These are phyloP conservation scores for Megalurothrips usitatus DNA, from an alignment of 2,888 invertebrate species.

Conservation along the genomic window DNA sequence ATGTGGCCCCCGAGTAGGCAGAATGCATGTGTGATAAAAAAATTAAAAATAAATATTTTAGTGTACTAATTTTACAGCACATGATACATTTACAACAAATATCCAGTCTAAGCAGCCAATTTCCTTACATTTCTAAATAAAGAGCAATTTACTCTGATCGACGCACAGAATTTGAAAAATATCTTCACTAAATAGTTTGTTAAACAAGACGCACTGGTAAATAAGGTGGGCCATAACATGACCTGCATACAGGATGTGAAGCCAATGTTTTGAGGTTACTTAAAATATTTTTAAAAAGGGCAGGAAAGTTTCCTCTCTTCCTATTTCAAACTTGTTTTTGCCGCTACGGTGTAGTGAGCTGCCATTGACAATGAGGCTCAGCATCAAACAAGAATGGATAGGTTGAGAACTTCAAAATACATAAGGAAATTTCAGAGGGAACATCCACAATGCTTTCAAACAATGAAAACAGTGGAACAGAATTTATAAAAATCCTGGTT, in stretches of 20 bases:
- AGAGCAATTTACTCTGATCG: slow-evolving; percentile 12
- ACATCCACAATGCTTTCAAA: background rate
- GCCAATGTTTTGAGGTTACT: background rate
- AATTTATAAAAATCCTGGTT: too few relatives aligned
- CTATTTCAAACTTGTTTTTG: background rate
- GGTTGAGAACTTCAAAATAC: background rate
- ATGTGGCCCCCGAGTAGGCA: slow-evolving; percentile 22
- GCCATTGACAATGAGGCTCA: background rate
- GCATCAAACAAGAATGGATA: background rate
- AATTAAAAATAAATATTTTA: slow-evolving; percentile 27
- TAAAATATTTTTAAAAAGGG: background rate
- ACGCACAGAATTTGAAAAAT: slow-evolving; percentile 18
- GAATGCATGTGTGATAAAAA: slow-evolving; percentile 25
- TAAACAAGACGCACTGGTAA: slow-evolving; percentile 13
- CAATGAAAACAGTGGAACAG: background rate
- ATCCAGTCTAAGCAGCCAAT: slow-evolving; percentile 26
- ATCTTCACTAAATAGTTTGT: background rate
- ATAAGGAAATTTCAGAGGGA: background rate
- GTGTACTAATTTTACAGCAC: slow-evolving; percentile 25
- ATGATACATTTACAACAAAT: slow-evolving; percentile 25
- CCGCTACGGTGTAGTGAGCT: background rate
- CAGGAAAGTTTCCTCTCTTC: background rate
- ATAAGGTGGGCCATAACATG: background rate
- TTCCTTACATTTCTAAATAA: slow-evolving; percentile 25
- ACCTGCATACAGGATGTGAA: background rate